Base-by-base conservation (phyloP, 2,888 invertebrate genomes). In the Alentia gelatinosa region DNA sequence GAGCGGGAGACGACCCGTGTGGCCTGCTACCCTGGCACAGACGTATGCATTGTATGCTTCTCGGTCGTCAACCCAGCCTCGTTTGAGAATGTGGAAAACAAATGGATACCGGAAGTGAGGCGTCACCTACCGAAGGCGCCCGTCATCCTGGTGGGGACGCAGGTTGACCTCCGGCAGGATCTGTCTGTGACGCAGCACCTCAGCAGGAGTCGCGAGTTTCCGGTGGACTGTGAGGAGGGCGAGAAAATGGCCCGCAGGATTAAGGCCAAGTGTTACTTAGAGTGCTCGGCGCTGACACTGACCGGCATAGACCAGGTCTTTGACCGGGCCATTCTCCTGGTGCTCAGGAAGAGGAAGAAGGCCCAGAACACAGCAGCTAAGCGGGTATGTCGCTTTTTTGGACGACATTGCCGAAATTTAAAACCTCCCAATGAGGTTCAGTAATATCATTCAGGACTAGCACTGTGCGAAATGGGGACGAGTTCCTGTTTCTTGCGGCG, bases 11-110 rank as follows among this genome's bases (percentile, higher is more conserved):
- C 83, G 26, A 83, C 83, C 1, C 83, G 83, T 15, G 83, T 83
- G 12, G 83, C 83, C 37, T 83, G 83, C 26, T 95, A 95, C 91
- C 94, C 93, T 91, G 94, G 94, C 92, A 94, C 95, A 0, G 95
- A 95, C 91, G 93, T 95, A 7, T 95, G 95, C 92, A 91, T 95
- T 74, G 93, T 95, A 47, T 95, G 95, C 91, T 95, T 94, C 92
- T 94, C 94, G 0, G 93, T 94, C 19, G 94, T 92, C 37, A 93
- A 93, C 56, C 92, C 93, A 15, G 94, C 94, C 90, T 94, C 94
- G 7, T 94, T 94, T 91, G 93, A 93, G 91, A 95, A 95, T 92
- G 93, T 94, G 19, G 92, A 93, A 91, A 92, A 93, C 39, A 94
- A 94, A 91, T 95, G 95, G 95, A 91, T 94, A 23, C 94, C 94